A percentile compares a stretch with the other conserved stretches of the same genome.
phyloP scores from a whole-genome alignment of 2,113 vertebrate genomes.

The Odontophorus gujanensis region DNA sequence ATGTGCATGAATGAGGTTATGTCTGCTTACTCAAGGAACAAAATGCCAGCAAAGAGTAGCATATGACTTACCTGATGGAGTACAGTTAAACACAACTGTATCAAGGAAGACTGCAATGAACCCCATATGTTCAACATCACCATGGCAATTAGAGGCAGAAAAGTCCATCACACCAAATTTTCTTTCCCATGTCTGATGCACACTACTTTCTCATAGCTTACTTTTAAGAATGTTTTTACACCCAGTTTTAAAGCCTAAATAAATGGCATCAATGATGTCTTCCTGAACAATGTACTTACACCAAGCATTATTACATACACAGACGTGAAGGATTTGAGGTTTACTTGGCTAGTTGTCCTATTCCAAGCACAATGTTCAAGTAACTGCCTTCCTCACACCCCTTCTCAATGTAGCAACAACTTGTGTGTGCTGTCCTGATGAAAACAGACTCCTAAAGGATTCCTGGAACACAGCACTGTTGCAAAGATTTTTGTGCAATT shows the following conservation, averaged over 20 bases:
- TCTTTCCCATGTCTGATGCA: neutral
- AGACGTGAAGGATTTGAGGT: neutral
- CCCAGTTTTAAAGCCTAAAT: neutral
- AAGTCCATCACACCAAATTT: neutral
- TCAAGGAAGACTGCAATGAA: neutral
- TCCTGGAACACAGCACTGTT: neutral
- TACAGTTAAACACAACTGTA: neutral
- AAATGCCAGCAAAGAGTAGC: neutral
- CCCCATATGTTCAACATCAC: neutral
- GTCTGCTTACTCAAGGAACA: neutral
- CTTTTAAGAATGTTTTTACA: neutral
- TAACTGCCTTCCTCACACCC: constrained; percentile 12
- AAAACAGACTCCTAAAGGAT: constrained; percentile 7
- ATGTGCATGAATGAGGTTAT: neutral
- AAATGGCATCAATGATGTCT: neutral
- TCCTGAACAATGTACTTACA: constrained; percentile 22
- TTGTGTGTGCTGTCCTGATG: neutral
- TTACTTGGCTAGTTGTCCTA: neutral
- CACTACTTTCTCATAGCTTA: neutral
- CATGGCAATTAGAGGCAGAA: neutral
- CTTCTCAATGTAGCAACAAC: neutral
- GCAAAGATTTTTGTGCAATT: neutral
- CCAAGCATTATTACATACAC: constrained; percentile 41
- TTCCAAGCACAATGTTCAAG: constrained; percentile 20
- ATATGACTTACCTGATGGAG: neutral